phyloP scores from a whole-genome alignment of 2,113 vertebrate genomes.

The Microcebus lehilahytsara region DNA sequence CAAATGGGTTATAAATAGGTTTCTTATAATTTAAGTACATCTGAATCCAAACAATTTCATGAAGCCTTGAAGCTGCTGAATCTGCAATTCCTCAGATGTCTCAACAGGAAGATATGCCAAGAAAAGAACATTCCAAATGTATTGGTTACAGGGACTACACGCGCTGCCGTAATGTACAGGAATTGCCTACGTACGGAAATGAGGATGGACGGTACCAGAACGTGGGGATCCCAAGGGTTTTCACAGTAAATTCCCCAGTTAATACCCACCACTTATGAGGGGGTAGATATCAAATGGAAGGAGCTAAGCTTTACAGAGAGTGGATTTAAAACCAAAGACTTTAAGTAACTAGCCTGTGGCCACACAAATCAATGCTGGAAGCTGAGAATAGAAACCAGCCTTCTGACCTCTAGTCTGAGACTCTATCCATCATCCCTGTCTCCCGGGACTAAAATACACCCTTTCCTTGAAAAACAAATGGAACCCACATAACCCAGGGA shows the following conservation, averaged over 20 bases:
- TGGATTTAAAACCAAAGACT: not conserved
- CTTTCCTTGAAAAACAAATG: slow-evolving; percentile 32
- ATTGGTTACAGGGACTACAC: fast-evolving
- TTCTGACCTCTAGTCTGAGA: slow-evolving; percentile 11
- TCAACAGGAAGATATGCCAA: not conserved
- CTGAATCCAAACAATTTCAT: not conserved
- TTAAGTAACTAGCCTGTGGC: slow-evolving; percentile 2
- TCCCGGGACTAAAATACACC: slow-evolving; percentile 11
- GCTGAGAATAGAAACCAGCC: slow-evolving; percentile 60
- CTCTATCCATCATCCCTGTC: slow-evolving; percentile 43
- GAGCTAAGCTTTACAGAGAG: not conserved
- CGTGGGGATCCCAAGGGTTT: not conserved
- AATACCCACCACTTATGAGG: not conserved
- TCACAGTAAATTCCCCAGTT: not conserved
- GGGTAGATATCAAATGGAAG: not conserved
- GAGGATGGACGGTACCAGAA: not conserved
- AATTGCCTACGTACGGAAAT: fast-evolving
- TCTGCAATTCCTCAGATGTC: not conserved
- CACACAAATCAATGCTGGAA: slow-evolving; percentile 53
- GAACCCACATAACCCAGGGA: not conserved
- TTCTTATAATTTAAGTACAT: not conserved
- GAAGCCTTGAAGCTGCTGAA: not conserved
- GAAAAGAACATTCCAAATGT: not conserved
- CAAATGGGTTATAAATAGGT: not conserved
- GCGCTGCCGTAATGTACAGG: not conserved